Evolutionary conservation across 2,113 vertebrate species (phyloP).

Genomic region (Crotalus tigris): DNA sequence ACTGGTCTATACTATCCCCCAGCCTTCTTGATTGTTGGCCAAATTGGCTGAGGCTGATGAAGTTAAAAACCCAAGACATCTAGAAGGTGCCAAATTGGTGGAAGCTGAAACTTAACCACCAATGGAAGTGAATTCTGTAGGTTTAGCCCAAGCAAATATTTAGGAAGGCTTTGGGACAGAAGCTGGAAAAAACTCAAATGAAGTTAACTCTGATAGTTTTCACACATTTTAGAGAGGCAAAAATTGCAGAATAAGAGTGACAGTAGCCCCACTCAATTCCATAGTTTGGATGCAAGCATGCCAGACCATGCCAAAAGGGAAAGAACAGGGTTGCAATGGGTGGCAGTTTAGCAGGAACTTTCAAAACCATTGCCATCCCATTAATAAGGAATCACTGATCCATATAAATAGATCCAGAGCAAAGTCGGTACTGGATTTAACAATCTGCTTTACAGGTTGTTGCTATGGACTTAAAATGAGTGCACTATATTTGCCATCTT

Average conservation of each 20-base stretch:
- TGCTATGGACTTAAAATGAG: neutral
- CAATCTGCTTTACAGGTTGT: neutral
- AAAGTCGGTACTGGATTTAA: neutral
- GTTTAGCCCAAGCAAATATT: neutral
- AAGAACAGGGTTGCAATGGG: neutral
- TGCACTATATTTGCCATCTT: neutral
- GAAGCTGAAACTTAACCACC: neutral
- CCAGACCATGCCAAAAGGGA: neutral
- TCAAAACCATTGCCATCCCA: neutral
- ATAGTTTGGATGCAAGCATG: neutral
- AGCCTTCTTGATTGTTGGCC: neutral
- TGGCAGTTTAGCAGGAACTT: neutral
- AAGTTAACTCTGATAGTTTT: neutral
- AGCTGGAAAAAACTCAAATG: neutral
- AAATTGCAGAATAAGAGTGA: neutral
- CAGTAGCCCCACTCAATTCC: neutral
- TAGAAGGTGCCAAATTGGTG: neutral
- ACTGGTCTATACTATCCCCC: neutral
- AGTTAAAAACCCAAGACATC: neutral
- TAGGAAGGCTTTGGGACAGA: neutral
- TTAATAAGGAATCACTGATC: neutral
- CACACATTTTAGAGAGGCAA: neutral
- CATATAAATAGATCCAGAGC: neutral
- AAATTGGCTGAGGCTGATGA: neutral
- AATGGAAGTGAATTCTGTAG: neutral